Evolutionary conservation across 53 echinoderm and acorn worm species (phyloP).

Genomic region (Actinopyga echinites): DNA sequence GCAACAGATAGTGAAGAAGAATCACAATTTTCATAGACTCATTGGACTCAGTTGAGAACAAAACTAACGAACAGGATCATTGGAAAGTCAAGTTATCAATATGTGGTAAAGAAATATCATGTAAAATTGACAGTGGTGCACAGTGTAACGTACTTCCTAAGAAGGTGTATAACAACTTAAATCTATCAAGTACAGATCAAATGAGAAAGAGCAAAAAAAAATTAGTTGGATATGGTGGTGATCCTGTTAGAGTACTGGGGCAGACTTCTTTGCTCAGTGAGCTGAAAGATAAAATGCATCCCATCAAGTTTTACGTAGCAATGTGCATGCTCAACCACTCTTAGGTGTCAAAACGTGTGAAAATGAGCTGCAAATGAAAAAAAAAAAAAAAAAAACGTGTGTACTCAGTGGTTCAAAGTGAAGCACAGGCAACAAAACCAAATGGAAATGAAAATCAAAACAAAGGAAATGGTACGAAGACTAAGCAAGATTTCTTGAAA

Average conservation of each 20-base stretch:
- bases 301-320: conserved; percentile 5
- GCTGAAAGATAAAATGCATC: neutral
- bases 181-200: neutral
- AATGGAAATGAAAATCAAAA: too few relatives aligned
- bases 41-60: too few relatives aligned
- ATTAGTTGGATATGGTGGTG: neutral
- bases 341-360: conserved; percentile 8
- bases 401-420: neutral
- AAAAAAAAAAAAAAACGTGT: neutral
- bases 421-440: neutral
- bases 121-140: conserved; percentile 30
- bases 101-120: neutral
- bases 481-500: neutral
- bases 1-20: neutral
- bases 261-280: conserved; percentile 2
- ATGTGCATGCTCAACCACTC: neutral
- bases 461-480: neutral
- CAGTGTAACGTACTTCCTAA: conserved; percentile 4
- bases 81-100: neutral
- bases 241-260: neutral
- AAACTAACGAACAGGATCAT: neutral
- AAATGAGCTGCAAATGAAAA: neutral
- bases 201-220: conserved; percentile 23
- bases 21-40: neutral
- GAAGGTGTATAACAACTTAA: neutral